Evolutionary conservation across 2,113 vertebrate genomes (phyloP), one percentile per base, ranked within the genome.

Genomic region (Vimba vimba): DNA sequence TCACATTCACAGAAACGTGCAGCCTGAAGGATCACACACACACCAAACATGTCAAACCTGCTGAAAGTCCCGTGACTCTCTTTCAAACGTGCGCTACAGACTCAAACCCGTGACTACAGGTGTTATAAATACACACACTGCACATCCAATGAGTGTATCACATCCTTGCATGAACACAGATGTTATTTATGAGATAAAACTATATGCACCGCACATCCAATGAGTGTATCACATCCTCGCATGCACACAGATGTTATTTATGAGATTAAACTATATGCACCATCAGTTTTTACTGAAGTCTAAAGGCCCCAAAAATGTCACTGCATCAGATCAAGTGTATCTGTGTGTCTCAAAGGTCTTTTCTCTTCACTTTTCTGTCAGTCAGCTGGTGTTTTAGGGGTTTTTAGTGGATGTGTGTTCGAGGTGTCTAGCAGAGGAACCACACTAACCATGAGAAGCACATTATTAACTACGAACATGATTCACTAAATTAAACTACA

Each of bases 11-110:
- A 84, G 43, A 81, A 17, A 76, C 23, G 25, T 69, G 76, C 66
- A 62, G 39, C 59, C 59, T 80, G 43, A 9, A 80, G n/a, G 33
- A 76, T 69, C 84, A 79, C 84, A 85, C 75, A 84, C 55, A 84
- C 57, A 76, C 74, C 6, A 59, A 27, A 59, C 36, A 33, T 27
- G 4, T 50, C 8, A 69, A 45, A 25, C 19, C 62, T 57, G 36
- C 55, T 21, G 39, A 75, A 36, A 39, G 43, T 85, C 33, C 27
- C 12, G 2, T 77, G 52, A 79, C 23, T 60, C 21, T 5, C 21
- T 60, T 57, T 13, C 30, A 59, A 30, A 59, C 23, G 6, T 39
- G 33, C 21, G 4, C 39, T 60, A 64, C 39, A 43, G 33, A 80
- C 78, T 25, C 57, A 80, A 43, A 45, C 36, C 36, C 13, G 8